Evolutionary conservation across 2,888 invertebrate genomes (phyloP).

Genomic region (Metalampra italica): DNA sequence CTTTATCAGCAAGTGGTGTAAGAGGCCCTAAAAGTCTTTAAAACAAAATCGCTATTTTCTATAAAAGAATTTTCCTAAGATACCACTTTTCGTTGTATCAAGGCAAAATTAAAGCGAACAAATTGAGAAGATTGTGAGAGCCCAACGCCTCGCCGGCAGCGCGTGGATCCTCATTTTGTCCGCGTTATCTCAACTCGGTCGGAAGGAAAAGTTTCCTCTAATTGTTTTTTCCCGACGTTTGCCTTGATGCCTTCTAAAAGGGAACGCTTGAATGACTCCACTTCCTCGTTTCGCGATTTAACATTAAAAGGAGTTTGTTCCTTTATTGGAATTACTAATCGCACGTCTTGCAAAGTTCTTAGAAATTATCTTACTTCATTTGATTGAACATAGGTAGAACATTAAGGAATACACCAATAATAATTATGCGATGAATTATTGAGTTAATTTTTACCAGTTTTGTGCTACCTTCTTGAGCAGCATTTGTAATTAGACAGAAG

Average conservation of each 20-base stretch:
- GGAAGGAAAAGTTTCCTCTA: conserved; percentile 32
- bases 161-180: conserved; percentile 7
- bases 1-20: no score
- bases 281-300: conserved; percentile 33
- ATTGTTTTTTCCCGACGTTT: conserved; percentile 44
- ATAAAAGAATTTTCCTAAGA: conserved; percentile 7
- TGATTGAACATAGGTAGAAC: no score
- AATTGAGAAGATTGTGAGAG: conserved; percentile 24
- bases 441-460: no score
- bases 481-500: no score
- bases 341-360: no score
- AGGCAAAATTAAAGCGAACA: conserved; percentile 18
- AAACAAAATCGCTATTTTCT: conserved; percentile 6
- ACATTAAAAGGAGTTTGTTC: conserved; percentile 25
- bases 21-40: not conserved
- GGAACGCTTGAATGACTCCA: conserved; percentile 33
- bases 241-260: conserved; percentile 36
- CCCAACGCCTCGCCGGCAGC: conserved; percentile 4
- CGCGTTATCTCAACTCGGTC: conserved; percentile 13
- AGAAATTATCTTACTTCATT: not conserved
- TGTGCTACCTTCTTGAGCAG: no score
- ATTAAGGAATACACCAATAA: no score
- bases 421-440: no score
- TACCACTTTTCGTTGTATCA: conserved; percentile 7
- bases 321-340: conserved; percentile 9